Evolutionary conservation across 2,888 invertebrate genomes (phyloP), one percentile per base, ranked within the genome.

Genomic region (Barypeithes pellucidus): DNA sequence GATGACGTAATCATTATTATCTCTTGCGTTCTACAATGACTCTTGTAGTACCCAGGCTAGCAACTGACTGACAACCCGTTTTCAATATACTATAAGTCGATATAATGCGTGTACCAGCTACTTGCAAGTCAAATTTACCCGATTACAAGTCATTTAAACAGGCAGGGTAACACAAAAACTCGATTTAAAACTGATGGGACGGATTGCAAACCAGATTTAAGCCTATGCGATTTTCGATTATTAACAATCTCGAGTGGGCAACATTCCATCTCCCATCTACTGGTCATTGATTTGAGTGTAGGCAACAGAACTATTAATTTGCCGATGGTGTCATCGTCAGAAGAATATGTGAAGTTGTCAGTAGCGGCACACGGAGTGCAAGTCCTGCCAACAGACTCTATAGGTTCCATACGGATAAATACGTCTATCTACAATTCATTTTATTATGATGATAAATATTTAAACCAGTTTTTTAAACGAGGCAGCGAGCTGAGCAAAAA

Each of bases 141-240:
- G 20, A 9, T 47, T 9, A 16, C 43, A 43, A 45, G 7, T 29
- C 29, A 14, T 16, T 43, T 16, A 43, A 54, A 29, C 54, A 9
- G 14, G 54, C 24, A 22, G 18, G n/a, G 29, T 24, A 24, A 24
- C 22, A n/a, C 24, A n/a, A 63, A 45, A 24, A 14, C 20, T 29
- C 22, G 50, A 33, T 50, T 3, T 16, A 16, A 65, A 50, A 29
- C 22, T 14, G 47, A 20, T 47, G 36, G 14, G 41, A 67, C 11
- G 61, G 67, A 47, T 60, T 60, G 45, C 60, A 41, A 63, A 71
- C 71, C 71, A 65, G 71, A 71, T 59, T 63, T 65, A 36, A 71
- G 47, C 66, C 61, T 50, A 50, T 60, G 72, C 52, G 66, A 72
- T 60, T 71, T 65, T 71, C 39, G 59, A 59, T 65, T 50, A 69